phyloP scores from a whole-genome alignment of 2,113 vertebrate genomes.

The Tupaia tana region DNA sequence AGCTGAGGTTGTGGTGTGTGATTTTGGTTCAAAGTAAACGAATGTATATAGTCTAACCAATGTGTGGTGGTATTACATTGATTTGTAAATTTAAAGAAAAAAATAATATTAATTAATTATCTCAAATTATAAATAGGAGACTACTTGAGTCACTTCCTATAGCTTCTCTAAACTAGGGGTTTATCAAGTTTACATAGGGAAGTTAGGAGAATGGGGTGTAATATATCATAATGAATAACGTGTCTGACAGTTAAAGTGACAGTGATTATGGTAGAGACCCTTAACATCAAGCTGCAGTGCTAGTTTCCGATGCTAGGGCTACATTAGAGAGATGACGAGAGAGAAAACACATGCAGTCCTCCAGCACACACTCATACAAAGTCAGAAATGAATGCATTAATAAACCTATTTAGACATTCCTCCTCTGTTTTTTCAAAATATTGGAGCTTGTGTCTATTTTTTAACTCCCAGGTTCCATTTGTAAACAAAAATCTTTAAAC shows the following conservation, averaged over 20 bases:
- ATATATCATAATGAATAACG: background rate
- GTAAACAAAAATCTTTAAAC: background rate
- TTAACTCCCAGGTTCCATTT: slow-evolving; percentile 4
- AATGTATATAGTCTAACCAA: background rate
- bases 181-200: background rate
- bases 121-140: background rate
- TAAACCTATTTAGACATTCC: background rate
- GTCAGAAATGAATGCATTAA: background rate
- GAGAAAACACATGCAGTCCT: background rate
- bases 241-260: background rate
- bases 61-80: background rate
- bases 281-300: background rate
- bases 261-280: background rate
- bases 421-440: slow-evolving; percentile 3
- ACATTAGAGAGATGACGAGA: background rate
- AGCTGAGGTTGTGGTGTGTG: background rate
- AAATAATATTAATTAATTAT: background rate
- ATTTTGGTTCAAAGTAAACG: background rate
- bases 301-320: background rate
- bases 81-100: slow-evolving; percentile 2
- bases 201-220: background rate
- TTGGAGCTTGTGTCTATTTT: background rate
- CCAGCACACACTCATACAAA: background rate
- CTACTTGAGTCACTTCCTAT: background rate
- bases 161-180: background rate